Evolutionary conservation across 2,113 vertebrate genomes (phyloP).

Genomic region (Lethenteron camtschaticum): DNA sequence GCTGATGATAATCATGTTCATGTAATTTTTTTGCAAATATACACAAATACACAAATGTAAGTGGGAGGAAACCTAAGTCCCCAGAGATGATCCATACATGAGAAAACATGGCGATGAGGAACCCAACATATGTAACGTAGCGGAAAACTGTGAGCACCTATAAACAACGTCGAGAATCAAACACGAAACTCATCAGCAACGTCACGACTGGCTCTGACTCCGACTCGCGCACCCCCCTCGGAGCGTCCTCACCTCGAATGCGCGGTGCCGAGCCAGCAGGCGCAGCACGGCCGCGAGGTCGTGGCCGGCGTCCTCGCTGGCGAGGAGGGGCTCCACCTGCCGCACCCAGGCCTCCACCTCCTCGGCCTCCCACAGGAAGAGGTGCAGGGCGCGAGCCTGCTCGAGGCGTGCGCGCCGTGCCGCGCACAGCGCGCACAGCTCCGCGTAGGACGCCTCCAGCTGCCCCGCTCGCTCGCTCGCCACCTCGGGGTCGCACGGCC

Average conservation of each 20-base stretch:
- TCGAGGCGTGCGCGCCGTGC: conserved; percentile 36
- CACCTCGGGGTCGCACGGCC: conserved; percentile 51
- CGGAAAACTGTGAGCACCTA: too few relatives aligned
- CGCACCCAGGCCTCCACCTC: conserved; percentile 69
- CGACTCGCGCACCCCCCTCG: conserved; percentile 23
- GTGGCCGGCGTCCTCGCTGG: conserved; percentile 42
- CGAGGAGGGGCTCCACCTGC: conserved; percentile 59
- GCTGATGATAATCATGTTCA: too few relatives aligned
- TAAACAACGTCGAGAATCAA: too few relatives aligned
- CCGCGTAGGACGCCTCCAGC: conserved; percentile 39
- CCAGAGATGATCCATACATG: too few relatives aligned
- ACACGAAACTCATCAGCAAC: too few relatives aligned
- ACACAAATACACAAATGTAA: too few relatives aligned
- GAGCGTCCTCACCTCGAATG: conserved; percentile 41
- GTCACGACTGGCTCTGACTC: too few relatives aligned
- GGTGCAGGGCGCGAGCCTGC: conserved; percentile 54
- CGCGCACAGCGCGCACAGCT: conserved; percentile 35
- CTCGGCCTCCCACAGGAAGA: conserved; percentile 65
- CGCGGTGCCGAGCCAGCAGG: conserved; percentile 57
- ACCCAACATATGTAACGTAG: too few relatives aligned
- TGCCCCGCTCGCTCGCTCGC: conserved; percentile 39
- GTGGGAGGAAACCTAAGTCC: too few relatives aligned
- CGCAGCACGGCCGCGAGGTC: conserved; percentile 52
- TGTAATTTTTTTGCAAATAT: too few relatives aligned
- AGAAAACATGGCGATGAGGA: too few relatives aligned